These are phyloP conservation scores for Coremacera marginata DNA, from an alignment of 2,888 invertebrate species.

Conservation along the genomic window DNA sequence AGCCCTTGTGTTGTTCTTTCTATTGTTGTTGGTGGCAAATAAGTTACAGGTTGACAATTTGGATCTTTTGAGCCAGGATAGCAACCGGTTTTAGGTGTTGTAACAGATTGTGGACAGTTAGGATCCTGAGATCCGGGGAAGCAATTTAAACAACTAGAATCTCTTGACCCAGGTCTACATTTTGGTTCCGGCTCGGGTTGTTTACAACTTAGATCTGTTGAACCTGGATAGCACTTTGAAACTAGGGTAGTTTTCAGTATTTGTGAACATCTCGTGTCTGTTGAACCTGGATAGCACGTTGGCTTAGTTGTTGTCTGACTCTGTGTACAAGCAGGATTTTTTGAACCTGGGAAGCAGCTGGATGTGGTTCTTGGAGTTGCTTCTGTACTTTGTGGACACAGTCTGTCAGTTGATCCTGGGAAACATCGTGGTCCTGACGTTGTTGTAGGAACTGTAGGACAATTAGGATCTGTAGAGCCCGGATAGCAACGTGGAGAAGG, in stretches of 20 bases:
- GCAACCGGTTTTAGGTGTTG: not conserved
- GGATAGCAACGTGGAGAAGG: constrained; percentile 43
- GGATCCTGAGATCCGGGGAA: not conserved
- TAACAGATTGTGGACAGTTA: not conserved
- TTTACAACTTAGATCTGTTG: constrained; percentile 42
- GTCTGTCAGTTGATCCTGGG: constrained; percentile 46
- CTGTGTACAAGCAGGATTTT: constrained; percentile 35
- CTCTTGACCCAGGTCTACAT: too few relatives aligned
- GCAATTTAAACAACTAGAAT: not conserved
- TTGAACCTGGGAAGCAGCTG: constrained; percentile 33
- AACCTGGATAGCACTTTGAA: constrained; percentile 43
- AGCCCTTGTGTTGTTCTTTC: constrained; percentile 41
- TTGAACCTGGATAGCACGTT: constrained; percentile 44
- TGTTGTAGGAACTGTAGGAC: constrained; percentile 26
- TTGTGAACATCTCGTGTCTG: constrained; percentile 50
- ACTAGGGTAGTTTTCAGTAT: constrained; percentile 56
- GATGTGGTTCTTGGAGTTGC: too few relatives aligned
- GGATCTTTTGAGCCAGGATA: constrained; percentile 63
- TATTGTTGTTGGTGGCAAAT: constrained; percentile 45
- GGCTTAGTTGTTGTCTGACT: constrained; percentile 44
- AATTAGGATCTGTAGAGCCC: constrained; percentile 47
- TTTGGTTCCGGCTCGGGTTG: constrained; percentile 28
- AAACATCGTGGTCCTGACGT: constrained; percentile 52
- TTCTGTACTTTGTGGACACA: not conserved
- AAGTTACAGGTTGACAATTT: constrained; percentile 54